Evolutionary conservation across 2,888 invertebrate genomes (phyloP).

Genomic region (Hoplodrina ambigua): DNA sequence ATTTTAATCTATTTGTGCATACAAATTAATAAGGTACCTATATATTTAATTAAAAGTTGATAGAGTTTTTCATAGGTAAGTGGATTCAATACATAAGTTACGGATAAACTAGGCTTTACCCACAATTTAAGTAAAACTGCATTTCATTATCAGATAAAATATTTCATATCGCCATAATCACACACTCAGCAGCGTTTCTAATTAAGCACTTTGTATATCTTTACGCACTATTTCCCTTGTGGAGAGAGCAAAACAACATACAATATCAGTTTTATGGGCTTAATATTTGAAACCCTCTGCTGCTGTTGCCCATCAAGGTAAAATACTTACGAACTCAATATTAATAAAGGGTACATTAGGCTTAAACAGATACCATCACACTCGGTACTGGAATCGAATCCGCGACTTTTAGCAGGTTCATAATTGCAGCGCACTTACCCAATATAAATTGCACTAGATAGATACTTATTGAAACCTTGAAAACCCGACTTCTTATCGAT

Average conservation of each 20-base stretch:
- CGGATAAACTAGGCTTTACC: conserved; percentile 9
- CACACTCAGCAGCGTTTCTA: conserved; percentile 43
- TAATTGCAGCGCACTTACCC: too few relatives aligned
- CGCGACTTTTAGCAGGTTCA: too few relatives aligned
- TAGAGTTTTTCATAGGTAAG: too few relatives aligned
- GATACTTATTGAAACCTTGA: background rate
- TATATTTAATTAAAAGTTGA: too few relatives aligned
- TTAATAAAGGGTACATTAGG: background rate
- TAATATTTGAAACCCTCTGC: conserved; percentile 17
- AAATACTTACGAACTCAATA: background rate
- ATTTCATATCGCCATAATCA: conserved; percentile 46
- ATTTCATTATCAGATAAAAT: conserved; percentile 50
- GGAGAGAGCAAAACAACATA: conserved; percentile 43
- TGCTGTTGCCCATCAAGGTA: background rate
- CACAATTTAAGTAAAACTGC: conserved; percentile 30
- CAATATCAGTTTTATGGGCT: conserved; percentile 8
- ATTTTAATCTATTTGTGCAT: too few relatives aligned
- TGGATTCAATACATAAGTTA: background rate
- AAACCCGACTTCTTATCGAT: background rate
- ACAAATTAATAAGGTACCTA: too few relatives aligned
- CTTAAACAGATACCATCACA: background rate
- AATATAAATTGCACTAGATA: background rate
- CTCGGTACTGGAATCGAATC: background rate
- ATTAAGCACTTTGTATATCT: conserved; percentile 54
- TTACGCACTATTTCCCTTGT: conserved; percentile 50